These are phyloP conservation scores for Botia kubotai DNA, from an alignment of 2,797 vertebrate genomes.

Conservation along the genomic window DNA sequence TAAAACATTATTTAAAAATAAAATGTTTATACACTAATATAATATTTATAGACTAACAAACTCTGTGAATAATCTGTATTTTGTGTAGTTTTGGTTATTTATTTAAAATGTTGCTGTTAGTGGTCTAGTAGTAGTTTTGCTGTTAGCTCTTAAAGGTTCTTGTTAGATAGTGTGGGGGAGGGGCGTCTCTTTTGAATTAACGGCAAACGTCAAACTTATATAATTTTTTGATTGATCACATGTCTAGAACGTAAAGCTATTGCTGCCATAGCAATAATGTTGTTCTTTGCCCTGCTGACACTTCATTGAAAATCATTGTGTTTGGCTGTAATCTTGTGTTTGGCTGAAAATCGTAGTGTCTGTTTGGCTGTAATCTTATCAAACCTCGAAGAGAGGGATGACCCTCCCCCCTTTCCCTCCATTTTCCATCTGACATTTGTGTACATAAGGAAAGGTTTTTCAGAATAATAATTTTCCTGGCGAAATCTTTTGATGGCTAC, in stretches of 20 bases:
- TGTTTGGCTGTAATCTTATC: constrained; percentile 43
- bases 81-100: background rate
- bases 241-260: background rate
- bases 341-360: constrained; percentile 14
- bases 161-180: background rate
- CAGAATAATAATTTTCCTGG: background rate
- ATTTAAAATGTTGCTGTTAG: background rate
- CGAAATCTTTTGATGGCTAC: background rate
- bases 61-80: background rate
- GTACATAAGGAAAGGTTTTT: constrained; percentile 1
- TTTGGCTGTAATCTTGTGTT: constrained; percentile 39
- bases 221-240: constrained; percentile 14
- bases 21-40: too few species aligned
- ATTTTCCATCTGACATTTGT: background rate
- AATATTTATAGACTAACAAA: too few species aligned
- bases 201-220: background rate
- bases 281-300: constrained; percentile 2
- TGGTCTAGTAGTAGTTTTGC: too few species aligned
- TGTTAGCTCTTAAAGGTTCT: constrained; percentile 1
- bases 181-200: background rate
- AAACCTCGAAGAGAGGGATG: constrained; percentile 13
- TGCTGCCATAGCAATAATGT: constrained; percentile 11
- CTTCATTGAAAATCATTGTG: constrained; percentile 9
- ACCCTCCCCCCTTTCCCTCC: background rate
- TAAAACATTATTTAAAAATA: too few species aligned